A percentile compares a stretch with the other conserved stretches of the same genome.
These are phyloP conservation scores for Amyelois transitella DNA, from an alignment of 1,140 invertebrate genomes.

Conservation along the genomic window DNA sequence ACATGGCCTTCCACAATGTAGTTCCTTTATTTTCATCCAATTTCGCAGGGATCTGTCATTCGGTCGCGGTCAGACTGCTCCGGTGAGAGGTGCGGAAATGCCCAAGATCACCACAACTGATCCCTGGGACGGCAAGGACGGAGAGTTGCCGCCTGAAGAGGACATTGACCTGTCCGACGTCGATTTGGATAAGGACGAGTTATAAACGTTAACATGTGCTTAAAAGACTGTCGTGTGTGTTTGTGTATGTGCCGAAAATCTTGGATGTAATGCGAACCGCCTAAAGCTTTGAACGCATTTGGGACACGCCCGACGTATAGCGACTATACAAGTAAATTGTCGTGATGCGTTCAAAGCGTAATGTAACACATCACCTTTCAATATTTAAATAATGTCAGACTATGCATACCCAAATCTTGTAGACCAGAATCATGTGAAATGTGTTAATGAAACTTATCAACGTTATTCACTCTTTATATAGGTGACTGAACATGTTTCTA, in stretches of 20 bases:
- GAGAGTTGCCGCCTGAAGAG: constrained; percentile 90
- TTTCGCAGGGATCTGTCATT: constrained; percentile 91
- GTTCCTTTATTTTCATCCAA: background rate
- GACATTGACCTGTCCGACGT: constrained; percentile 95
- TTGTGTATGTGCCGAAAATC: background rate
- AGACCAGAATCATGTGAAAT: too few species aligned
- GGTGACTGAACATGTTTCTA: too few species aligned
- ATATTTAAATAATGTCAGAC: too few species aligned
- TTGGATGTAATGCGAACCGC: background rate
- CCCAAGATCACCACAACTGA: constrained; percentile 84
- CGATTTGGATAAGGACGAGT: constrained; percentile 90
- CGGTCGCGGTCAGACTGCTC: constrained; percentile 93
- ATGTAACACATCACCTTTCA: too few species aligned
- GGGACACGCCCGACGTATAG: too few species aligned
- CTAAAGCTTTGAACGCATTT: too few species aligned
- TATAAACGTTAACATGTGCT: constrained; percentile 74
- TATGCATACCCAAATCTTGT: too few species aligned
- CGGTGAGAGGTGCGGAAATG: constrained; percentile 89
- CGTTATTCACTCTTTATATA: too few species aligned
- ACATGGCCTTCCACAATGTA: too few species aligned
- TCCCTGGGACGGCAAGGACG: constrained; percentile 98
- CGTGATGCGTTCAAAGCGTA: too few species aligned
- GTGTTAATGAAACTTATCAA: too few species aligned
- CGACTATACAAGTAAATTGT: too few species aligned
- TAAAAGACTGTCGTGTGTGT: background rate